Evolutionary conservation across 2,888 invertebrate genomes (phyloP), one percentile per base, ranked within the genome.

Genomic region (Molanna angustata): DNA sequence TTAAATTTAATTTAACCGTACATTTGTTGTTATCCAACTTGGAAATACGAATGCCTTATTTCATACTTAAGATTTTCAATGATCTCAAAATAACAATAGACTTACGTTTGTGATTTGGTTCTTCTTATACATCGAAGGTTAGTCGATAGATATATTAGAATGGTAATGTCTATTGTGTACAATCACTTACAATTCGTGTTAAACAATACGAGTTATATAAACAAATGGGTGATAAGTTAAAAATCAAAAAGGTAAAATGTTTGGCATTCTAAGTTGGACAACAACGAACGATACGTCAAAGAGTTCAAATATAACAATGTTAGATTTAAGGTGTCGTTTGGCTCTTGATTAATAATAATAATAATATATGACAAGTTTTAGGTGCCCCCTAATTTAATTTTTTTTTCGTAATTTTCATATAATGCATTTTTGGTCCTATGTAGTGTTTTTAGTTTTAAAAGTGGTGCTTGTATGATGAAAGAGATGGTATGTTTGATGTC

Each of bases 271-370:
- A 35, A 35, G 11, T 35, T 35, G 35, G 35, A 35, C 35, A 13
- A 35, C 14, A 11, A 13, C 13, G 14, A 35, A 35, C 4, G 35
- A 11, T 50, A 41, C 41, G 33, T 33, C 32, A 39, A 53, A 58
- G 50, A 58, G 58, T 58, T 58, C 58, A 58, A 58, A 58, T 58
- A 56, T 55, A 55, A 58, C 41, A 35, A 49, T 54, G 57, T 56
- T 58, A 54, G 52, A 45, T 55, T 33, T 58, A 58, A 58, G 58
- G 49, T 53, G 31, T 51, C 37, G 49, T 45, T 56, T 47, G 50
- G 40, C 49, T 50, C 45, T 52, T 49, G 42, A 48, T 53, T 50
- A 50, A 55, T 56, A 52, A 33, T 49, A 49, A 52, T 55, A 55
- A 51, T 51, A 39, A 32, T 35, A 41, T 49, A 52, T 48, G 17